Evolutionary conservation across 2,113 vertebrate genomes (phyloP).

Genomic region (Euleptes europaea): DNA sequence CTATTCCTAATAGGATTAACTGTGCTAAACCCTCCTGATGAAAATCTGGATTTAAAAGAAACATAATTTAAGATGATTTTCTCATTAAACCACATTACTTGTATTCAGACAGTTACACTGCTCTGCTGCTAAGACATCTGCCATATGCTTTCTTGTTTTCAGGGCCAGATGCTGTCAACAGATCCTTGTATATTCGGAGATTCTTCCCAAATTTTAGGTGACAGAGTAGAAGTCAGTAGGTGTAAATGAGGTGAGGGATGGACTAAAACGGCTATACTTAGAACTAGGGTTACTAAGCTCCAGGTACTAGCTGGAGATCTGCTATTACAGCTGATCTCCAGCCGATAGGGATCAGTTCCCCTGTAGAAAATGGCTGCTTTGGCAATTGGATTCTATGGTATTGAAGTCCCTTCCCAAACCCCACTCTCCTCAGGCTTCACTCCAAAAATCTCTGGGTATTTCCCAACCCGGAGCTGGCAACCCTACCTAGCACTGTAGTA

Average conservation of each 20-base stretch:
- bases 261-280: neutral
- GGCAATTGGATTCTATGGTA: too few species aligned
- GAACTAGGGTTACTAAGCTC: too few species aligned
- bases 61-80: neutral
- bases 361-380: too few species aligned
- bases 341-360: too few species aligned
- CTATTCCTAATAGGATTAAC: neutral
- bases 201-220: neutral
- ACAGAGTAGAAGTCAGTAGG: neutral
- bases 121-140: neutral
- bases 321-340: too few species aligned
- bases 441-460: too few species aligned
- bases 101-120: neutral
- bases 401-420: too few species aligned
- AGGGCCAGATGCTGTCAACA: accelerated
- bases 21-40: slow-evolving; percentile 16
- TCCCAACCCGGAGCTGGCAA: too few species aligned
- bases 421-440: too few species aligned
- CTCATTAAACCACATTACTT: neutral
- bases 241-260: neutral
- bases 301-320: too few species aligned
- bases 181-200: neutral
- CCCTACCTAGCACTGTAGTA: too few species aligned
- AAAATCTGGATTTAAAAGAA: slow-evolving; percentile 38
- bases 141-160: neutral